Percentiles rank a stretch among this genome's conserved stretches.
Evolutionary conservation across 2,113 vertebrate species (phyloP).

Genomic region (Rhinolophus ferrumequinum): DNA sequence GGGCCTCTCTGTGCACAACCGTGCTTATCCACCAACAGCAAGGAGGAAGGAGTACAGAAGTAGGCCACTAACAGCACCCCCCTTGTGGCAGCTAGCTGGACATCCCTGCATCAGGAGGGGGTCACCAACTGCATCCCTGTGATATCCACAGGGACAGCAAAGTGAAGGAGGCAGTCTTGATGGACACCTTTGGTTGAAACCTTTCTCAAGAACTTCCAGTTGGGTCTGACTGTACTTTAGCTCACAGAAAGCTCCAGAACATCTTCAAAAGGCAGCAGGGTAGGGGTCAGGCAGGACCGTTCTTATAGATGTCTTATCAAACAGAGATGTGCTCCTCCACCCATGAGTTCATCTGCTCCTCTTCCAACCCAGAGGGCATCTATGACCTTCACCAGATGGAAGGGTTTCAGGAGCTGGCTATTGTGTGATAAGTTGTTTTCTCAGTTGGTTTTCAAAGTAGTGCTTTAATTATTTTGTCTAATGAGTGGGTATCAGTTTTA

Average conservation of each 20-base stretch:
- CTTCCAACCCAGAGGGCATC: neutral
- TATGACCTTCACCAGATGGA: neutral
- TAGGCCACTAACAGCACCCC: no score
- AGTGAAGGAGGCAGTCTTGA: neutral
- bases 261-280: neutral
- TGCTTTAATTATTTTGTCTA: neutral
- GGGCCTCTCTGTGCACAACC: neutral
- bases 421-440: neutral
- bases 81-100: neutral
- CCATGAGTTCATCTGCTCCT: neutral
- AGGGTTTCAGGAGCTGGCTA: neutral
- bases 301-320: neutral
- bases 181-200: neutral
- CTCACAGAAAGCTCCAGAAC: neutral
- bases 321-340: no score
- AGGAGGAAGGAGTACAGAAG: neutral
- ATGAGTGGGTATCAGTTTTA: neutral
- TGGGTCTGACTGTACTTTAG: neutral
- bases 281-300: neutral
- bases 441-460: neutral
- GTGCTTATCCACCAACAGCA: neutral
- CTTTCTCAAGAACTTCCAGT: neutral
- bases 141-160: neutral
- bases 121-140: neutral
- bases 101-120: no score